Evolutionary conservation across 2,113 vertebrate species (phyloP).

Genomic region (Brienomyrus brachyistius): DNA sequence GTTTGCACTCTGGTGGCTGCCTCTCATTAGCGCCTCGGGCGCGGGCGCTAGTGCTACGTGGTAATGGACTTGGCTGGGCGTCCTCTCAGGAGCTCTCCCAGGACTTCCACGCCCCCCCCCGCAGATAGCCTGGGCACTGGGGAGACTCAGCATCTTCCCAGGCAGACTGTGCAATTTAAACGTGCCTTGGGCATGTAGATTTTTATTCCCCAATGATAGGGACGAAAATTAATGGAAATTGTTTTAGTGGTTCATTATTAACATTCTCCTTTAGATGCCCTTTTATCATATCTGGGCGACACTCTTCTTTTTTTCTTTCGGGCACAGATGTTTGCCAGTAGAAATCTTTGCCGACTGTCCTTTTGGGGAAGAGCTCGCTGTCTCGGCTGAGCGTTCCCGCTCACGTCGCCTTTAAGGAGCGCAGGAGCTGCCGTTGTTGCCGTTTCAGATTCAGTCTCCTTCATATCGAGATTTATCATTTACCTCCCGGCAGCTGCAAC

Average conservation of each 20-base stretch:
- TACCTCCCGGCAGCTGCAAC: not conserved
- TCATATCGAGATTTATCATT: not conserved
- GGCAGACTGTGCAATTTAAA: constrained; percentile 70
- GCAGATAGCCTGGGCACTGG: constrained; percentile 57
- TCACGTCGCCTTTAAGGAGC: constrained; percentile 28
- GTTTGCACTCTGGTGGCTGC: not conserved
- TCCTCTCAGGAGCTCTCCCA: constrained; percentile 51
- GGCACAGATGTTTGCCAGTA: constrained; percentile 11
- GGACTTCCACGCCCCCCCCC: constrained; percentile 17
- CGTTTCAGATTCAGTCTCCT: not conserved
- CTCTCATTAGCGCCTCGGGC: not conserved
- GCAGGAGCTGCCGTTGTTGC: not conserved
- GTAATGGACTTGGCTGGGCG: constrained; percentile 36
- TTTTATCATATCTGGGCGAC: constrained; percentile 56
- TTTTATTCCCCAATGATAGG: constrained; percentile 61
- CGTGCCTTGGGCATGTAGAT: constrained; percentile 68
- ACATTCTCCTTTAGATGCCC: constrained; percentile 70
- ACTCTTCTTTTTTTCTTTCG: constrained; percentile 41
- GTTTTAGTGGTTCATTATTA: constrained; percentile 72
- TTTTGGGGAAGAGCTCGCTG: constrained; percentile 17
- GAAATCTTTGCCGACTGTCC: constrained; percentile 53
- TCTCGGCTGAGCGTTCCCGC: constrained; percentile 37
- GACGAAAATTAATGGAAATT: constrained; percentile 74
- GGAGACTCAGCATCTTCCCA: constrained; percentile 55
- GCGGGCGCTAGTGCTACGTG: constrained; percentile 33